Percentiles rank a stretch among this genome's conserved stretches.
Conservation (phyloP, 2,113 vertebrate species). For the Columba livia region DNA sequence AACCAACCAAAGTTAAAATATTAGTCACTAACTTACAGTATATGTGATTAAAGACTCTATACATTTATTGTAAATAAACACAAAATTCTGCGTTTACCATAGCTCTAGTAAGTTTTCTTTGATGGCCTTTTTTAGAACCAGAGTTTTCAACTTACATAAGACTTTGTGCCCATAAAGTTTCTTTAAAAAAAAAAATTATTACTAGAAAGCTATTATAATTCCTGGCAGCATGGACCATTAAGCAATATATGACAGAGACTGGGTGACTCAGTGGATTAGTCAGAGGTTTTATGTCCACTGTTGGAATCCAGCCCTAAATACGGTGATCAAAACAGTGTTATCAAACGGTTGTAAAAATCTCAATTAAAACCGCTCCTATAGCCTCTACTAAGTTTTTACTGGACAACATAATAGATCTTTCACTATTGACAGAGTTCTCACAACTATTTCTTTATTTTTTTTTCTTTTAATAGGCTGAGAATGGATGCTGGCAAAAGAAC, state of each 20-base stretch:
- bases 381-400: conserved; percentile 70
- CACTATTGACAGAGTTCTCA: conserved; percentile 68
- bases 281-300: conserved; percentile 78
- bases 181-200: conserved; percentile 72
- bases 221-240: conserved; percentile 79
- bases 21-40: conserved; percentile 84
- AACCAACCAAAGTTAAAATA: conserved; percentile 93
- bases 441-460: conserved; percentile 38
- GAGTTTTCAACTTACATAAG: conserved; percentile 63
- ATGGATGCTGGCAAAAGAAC: conserved; percentile 41
- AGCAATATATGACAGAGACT: conserved; percentile 80
- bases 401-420: conserved; percentile 65
- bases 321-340: conserved; percentile 81
- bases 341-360: conserved; percentile 81
- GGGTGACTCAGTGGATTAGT: conserved; percentile 81
- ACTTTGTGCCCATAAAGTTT: conserved; percentile 72
- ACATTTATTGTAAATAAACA: conserved; percentile 15
- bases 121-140: conserved; percentile 27
- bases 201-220: conserved; percentile 78
- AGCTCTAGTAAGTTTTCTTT: conserved; percentile 32
- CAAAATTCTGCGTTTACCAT: neutral
- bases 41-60: conserved; percentile 75
- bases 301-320: conserved; percentile 81
- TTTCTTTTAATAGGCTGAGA: conserved; percentile 65
- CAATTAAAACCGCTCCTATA: conserved; percentile 81